phyloP scores from a whole-genome alignment of 2,797 vertebrate species.

The Rhincodon typus region DNA sequence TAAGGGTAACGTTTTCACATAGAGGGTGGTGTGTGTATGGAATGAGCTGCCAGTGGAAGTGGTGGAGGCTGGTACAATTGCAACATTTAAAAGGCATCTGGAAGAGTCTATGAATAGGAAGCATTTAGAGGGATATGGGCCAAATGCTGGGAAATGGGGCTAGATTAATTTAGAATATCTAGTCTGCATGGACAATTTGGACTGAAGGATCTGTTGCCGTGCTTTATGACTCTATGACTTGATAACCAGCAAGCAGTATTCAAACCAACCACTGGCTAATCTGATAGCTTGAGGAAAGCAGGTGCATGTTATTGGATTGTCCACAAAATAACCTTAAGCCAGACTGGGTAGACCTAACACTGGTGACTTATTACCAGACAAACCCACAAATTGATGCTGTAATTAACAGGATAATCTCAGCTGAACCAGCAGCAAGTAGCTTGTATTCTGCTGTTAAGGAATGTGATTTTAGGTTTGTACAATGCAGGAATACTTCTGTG shows the following conservation, averaged over 20 bases:
- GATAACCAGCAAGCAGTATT: too few species aligned
- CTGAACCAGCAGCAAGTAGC: neutral
- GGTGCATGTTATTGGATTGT: neutral
- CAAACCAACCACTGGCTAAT: neutral
- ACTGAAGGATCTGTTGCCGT: too few species aligned
- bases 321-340: neutral
- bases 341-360: neutral
- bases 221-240: neutral
- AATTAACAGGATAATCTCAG: neutral
- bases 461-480: neutral
- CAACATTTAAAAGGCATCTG: too few species aligned
- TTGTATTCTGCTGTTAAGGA: neutral
- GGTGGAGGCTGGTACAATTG: too few species aligned
- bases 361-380: neutral
- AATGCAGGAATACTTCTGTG: neutral
- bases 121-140: too few species aligned
- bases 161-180: too few species aligned
- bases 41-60: too few species aligned
- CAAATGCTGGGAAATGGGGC: too few species aligned
- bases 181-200: too few species aligned
- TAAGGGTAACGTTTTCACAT: too few species aligned
- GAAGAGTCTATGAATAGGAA: too few species aligned
- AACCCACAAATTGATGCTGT: neutral
- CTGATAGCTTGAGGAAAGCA: neutral
- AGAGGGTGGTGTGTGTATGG: too few species aligned